Conservation (phyloP, 2,113 vertebrate species). For the Rhabdomys dilectus region DNA sequence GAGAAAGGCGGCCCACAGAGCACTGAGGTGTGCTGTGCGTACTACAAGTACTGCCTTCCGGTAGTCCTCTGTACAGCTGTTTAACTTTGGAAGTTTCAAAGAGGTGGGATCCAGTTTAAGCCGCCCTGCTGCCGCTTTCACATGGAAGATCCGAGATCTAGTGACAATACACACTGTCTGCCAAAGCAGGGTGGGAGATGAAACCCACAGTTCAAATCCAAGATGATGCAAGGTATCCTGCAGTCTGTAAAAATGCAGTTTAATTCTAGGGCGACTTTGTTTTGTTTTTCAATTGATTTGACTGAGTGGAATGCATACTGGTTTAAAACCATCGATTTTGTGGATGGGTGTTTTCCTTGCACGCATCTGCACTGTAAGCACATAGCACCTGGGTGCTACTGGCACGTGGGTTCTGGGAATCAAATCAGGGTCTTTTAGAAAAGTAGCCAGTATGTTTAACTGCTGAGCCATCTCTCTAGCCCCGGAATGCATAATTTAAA, state of each 20-base stretch:
- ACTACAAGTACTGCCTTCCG: constrained; percentile 93
- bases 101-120: constrained; percentile 86
- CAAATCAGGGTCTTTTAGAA: not conserved
- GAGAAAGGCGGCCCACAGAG: constrained; percentile 87
- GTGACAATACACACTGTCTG: constrained; percentile 86
- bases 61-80: constrained; percentile 90
- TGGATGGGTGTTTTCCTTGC: not conserved
- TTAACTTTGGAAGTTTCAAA: constrained; percentile 95
- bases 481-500: constrained; percentile 93
- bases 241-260: constrained; percentile 86
- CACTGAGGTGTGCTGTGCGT: constrained; percentile 78
- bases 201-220: constrained; percentile 84
- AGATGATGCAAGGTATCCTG: constrained; percentile 87
- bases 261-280: constrained; percentile 90
- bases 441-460: not conserved
- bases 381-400: not conserved
- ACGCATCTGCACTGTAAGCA: not conserved
- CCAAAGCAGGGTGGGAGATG: constrained; percentile 86
- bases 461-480: not conserved
- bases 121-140: constrained; percentile 89
- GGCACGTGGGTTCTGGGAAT: not conserved
- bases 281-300: constrained; percentile 90
- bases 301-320: constrained; percentile 86
- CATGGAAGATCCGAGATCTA: constrained; percentile 88
- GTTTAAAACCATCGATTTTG: not conserved